A percentile compares a stretch with the other conserved stretches of the same genome.
phyloP scores from a whole-genome alignment of 1,140 invertebrate species.

The Penaeus chinensis region DNA sequence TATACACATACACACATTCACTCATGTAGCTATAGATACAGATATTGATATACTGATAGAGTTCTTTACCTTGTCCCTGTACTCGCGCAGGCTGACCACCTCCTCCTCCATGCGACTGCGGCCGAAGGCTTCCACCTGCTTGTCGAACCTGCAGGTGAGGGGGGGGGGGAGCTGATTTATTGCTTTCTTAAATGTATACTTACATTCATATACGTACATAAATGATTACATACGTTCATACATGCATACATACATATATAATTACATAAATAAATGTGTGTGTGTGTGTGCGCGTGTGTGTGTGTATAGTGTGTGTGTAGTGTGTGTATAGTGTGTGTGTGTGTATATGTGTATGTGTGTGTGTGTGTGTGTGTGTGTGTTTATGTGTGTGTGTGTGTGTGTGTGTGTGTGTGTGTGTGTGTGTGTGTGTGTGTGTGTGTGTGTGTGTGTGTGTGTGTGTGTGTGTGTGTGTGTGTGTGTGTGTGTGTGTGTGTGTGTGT shows the following conservation, averaged over 20 bases:
- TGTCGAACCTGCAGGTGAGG: too few species aligned
- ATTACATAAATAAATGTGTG: background rate
- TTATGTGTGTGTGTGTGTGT: background rate
- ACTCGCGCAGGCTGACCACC: conserved; percentile 12
- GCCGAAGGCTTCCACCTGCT: conserved; percentile 38
- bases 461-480: background rate
- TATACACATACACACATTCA: too few species aligned
- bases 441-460: background rate
- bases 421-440: background rate
- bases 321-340: background rate
- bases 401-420: background rate
- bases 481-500: background rate
- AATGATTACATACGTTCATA: background rate
- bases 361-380: background rate
- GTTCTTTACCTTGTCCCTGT: conserved; percentile 28
- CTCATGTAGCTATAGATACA: background rate
- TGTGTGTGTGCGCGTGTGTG: conserved; percentile 19
- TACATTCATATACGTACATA: background rate
- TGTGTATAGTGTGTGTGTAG: background rate
- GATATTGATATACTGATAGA: background rate
- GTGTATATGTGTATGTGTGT: background rate
- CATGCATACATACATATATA: conserved; percentile 5
- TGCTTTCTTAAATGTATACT: too few species aligned
- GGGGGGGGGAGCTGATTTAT: too few species aligned
- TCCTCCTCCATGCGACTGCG: conserved; percentile 28